Base-by-base conservation (phyloP, 2,888 invertebrate species). In the Cataglyphis altisquamis region DNA sequence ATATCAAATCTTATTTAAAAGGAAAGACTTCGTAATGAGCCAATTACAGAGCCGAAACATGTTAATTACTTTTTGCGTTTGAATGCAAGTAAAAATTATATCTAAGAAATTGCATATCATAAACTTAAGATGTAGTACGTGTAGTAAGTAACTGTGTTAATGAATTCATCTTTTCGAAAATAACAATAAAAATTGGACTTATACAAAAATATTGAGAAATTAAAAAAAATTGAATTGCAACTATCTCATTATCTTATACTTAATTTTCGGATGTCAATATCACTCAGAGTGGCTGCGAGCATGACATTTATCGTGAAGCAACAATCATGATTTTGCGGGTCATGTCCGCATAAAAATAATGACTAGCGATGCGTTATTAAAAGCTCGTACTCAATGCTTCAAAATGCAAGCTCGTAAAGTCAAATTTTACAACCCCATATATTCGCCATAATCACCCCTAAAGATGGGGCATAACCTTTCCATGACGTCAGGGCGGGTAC, bases 341-440 rank as follows among this genome's bases (percentile, higher is more conserved):
- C 63, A 68, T 29, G 62, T 63, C 64, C 52, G 66, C 80, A 78
- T 67, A 74, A 73, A 66, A 68, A 86, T 87, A 90, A 90, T 73
- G 85, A 87, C 88, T 87, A 90, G 83, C 83, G 88, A 89, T 89
- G 88, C 86, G 90, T 92, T 90, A 93, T 92, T 92, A 92, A 92
- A 92, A 92, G 87, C 84, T 45, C 82, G 57, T 85, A 88, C 87
- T 89, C 87, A 88, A 92, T 92, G 88, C 85, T 85, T 90, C 86
- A 87, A 90, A 91, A 92, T 91, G 91, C 87, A 90, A 89, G 87
- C 86, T 92, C 93, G 89, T 93, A 92, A 93, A 93, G 85, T 39
- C 67, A 66, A 85, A 82, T 82, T 93, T 93, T 93, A 93, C 88
- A 92, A 87, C 89, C 88, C 91, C 84, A 89, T 92, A 91, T 90